These are phyloP conservation scores for Penaeus indicus DNA, from an alignment of 1,140 invertebrate genomes.

Conservation along the genomic window DNA sequence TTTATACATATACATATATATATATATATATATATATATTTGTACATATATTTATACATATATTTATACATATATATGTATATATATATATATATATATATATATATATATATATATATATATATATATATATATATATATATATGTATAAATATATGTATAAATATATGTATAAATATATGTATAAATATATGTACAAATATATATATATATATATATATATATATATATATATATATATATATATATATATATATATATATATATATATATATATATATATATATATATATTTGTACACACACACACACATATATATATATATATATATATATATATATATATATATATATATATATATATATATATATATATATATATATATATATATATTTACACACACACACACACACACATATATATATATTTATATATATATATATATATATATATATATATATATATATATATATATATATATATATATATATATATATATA, in stretches of 20 bases:
- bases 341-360: too few relatives aligned
- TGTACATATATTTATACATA: conserved; percentile 9
- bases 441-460: not conserved
- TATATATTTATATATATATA: not conserved
- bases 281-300: conserved; percentile 10
- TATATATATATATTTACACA: not conserved
- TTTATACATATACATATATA: not conserved
- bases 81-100: conserved; percentile 14
- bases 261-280: not conserved
- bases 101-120: not conserved
- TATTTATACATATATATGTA: conserved; percentile 9
- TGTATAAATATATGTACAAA: conserved; percentile 30
- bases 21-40: conserved; percentile 9
- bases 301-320: not conserved
- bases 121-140: conserved; percentile 10
- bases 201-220: conserved; percentile 31
- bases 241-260: conserved; percentile 23
- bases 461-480: conserved; percentile 7
- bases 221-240: conserved; percentile 29
- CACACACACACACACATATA: conserved; percentile 8
- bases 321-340: too few relatives aligned
- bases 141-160: not conserved
- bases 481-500: conserved; percentile 15
- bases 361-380: not conserved
- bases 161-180: conserved; percentile 3